Conservation (phyloP, 2,113 vertebrate genomes). For the Noctilio leporinus region DNA sequence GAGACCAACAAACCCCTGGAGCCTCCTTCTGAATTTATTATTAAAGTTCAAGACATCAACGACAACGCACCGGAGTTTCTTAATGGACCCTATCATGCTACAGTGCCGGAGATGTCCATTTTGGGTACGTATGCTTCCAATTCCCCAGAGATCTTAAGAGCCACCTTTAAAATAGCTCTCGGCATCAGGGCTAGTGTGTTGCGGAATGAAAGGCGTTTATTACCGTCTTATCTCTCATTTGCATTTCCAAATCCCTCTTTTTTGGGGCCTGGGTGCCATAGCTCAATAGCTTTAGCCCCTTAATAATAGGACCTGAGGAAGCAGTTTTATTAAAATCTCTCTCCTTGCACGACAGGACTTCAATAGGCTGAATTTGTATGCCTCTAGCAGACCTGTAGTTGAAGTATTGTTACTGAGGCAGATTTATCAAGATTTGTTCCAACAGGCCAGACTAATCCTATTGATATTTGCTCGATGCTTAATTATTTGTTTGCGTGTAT, state of each 20-base stretch:
- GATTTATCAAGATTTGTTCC: slow-evolving; percentile 81
- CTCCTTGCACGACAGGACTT: slow-evolving; percentile 67
- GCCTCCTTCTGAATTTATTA: slow-evolving; percentile 97
- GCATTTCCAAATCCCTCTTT: slow-evolving; percentile 71
- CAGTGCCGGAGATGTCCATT: slow-evolving; percentile 94
- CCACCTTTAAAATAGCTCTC: slow-evolving; percentile 26
- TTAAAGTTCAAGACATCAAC: slow-evolving; percentile 99
- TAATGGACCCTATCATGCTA: slow-evolving; percentile 92
- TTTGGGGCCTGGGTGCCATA: slow-evolving; percentile 65
- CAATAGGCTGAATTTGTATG: slow-evolving; percentile 76
- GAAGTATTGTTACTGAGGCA: slow-evolving; percentile 70
- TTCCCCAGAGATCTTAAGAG: not conserved
- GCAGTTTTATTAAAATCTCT: slow-evolving; percentile 74
- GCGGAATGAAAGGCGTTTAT: slow-evolving; percentile 69
- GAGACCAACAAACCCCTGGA: slow-evolving; percentile 93
- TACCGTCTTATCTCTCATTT: slow-evolving; percentile 74
- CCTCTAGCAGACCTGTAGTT: slow-evolving; percentile 58
- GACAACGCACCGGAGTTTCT: slow-evolving; percentile 96
- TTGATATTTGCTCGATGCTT: slow-evolving; percentile 78
- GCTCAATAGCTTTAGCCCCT: slow-evolving; percentile 61
- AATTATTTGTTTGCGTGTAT: slow-evolving; percentile 78
- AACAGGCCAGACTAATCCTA: slow-evolving; percentile 74
- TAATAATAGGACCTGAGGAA: slow-evolving; percentile 68
- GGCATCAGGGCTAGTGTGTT: slow-evolving; percentile 9
- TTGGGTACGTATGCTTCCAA: slow-evolving; percentile 86